A percentile compares a stretch with the other conserved stretches of the same genome.
These are phyloP conservation scores for Nephrotoma guestfalica DNA, from an alignment of 2,888 invertebrate genomes.

Conservation along the genomic window DNA sequence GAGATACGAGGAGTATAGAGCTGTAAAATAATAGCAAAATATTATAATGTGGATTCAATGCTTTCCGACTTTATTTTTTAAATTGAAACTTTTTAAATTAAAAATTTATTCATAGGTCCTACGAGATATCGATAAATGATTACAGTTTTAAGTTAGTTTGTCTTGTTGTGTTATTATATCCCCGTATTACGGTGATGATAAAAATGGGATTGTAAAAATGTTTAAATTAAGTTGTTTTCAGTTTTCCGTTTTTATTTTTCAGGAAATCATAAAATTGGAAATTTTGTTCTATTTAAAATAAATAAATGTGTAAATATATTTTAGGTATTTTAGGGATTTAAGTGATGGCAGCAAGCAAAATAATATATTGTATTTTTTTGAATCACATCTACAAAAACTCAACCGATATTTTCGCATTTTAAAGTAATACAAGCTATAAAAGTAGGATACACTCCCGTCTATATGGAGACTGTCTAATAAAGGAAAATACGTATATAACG, in stretches of 20 bases:
- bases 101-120: background rate
- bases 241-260: background rate
- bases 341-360: background rate
- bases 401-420: background rate
- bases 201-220: background rate
- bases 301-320: background rate
- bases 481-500: background rate
- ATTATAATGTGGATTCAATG: background rate
- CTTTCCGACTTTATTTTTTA: background rate
- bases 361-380: background rate
- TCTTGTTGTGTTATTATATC: background rate
- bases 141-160: background rate
- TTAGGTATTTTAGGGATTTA: background rate
- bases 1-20: background rate
- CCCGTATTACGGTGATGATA: background rate
- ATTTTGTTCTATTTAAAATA: background rate
- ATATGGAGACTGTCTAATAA: background rate
- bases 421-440: background rate
- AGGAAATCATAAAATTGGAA: background rate
- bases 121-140: background rate
- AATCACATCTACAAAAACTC: background rate
- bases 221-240: background rate
- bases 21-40: background rate
- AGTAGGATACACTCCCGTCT: background rate
- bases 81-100: background rate